Evolutionary conservation across 1,140 invertebrate genomes (phyloP), one percentile per base, ranked within the genome.

Genomic region (Sinonovacula constricta): DNA sequence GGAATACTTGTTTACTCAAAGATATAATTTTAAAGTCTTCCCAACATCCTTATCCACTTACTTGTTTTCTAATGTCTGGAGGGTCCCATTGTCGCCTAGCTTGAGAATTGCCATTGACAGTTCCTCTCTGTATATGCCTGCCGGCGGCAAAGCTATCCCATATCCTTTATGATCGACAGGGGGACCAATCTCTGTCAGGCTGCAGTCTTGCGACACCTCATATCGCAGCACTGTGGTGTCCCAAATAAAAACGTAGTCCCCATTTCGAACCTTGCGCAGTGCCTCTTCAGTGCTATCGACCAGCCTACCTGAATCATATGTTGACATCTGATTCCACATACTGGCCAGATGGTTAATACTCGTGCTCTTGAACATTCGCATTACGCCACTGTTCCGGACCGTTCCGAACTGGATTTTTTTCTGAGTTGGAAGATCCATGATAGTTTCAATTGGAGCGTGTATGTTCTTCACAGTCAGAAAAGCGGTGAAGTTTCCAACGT

Each of bases 271-370:
- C 77, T 83, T 82, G 18, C 59, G 51, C 24, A 81, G 84, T 5
- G 85, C 87, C 36, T 81, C 68, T 33, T 71, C 60, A 12, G 77
- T 79, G 2, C 80, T 87, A 53, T 79, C 75, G 12, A 85, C 81
- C 62, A 88, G 81, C 79, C 83, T 83, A 12, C 75, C 77, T 0
- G 84, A 81, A 4, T 87, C 82, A 4, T 87, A 65, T 53, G 85
- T 81, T 0, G 80, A 74, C 85, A 87, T 87, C 53, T 85, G 81
- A n/a, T 68, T 69, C 97, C 97, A 99, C 97, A 99, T 99, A 91
- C 97, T 97, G 87, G 97, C 94, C 90, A 98, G 98, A 28, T 96
- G 97, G n/a, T 95, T 96, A 74, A 98, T 97, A 91, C 97, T 97
- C 0, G 97, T 98, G 86, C 98, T 97, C 95, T 87, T 87, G 60